phyloP scores from a whole-genome alignment of 2,888 invertebrate genomes.

The Crematogaster levior region DNA sequence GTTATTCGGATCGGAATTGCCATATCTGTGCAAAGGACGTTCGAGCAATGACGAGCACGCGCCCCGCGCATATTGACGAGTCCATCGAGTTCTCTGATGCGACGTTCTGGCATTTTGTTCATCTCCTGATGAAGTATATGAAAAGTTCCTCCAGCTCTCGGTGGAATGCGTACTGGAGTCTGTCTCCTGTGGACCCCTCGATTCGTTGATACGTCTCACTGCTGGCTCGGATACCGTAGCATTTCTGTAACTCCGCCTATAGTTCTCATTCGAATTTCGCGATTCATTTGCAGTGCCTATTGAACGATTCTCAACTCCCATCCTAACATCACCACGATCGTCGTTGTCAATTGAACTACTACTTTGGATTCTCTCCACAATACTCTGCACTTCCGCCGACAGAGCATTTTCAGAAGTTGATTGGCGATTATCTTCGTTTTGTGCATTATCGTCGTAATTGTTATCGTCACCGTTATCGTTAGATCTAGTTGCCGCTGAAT shows the following conservation, averaged over 20 bases:
- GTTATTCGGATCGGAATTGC: constrained; percentile 21
- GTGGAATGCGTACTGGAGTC: constrained; percentile 1
- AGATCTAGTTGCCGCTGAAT: not conserved
- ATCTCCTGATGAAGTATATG: not conserved
- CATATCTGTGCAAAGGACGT: constrained; percentile 30
- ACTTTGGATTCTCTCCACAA: constrained; percentile 74
- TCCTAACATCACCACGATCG: constrained; percentile 48
- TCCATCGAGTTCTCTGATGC: constrained; percentile 7
- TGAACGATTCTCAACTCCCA: constrained; percentile 6
- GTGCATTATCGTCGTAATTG: constrained; percentile 14
- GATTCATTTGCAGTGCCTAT: constrained; percentile 22
- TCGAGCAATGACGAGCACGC: not conserved
- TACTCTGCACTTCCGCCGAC: constrained; percentile 75
- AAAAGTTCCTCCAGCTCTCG: not conserved
- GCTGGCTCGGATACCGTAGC: constrained; percentile 2
- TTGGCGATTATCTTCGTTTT: constrained; percentile 30
- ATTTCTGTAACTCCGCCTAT: constrained; percentile 38
- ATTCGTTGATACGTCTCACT: constrained; percentile 25
- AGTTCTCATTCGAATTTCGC: constrained; percentile 7
- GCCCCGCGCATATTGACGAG: not conserved
- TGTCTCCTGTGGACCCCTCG: constrained; percentile 5
- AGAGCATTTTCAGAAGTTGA: constrained; percentile 59
- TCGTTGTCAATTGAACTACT: constrained; percentile 58
- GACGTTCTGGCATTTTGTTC: constrained; percentile 19
- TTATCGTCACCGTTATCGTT: constrained; percentile 20